Conservation (phyloP, 92 coral and sea anemone species). For the Porites divaricata region DNA sequence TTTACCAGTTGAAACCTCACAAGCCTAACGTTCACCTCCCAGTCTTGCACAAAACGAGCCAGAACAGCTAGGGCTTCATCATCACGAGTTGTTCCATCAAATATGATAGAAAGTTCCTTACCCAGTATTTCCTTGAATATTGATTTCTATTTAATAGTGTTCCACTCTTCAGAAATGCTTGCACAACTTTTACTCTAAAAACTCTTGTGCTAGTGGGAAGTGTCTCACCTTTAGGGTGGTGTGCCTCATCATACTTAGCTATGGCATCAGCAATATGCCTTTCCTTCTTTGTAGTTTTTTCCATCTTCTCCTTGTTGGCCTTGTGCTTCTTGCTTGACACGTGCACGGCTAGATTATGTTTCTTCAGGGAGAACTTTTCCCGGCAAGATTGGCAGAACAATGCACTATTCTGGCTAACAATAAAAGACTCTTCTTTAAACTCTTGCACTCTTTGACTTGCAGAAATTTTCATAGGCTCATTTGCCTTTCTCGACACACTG, state of each 20-base stretch:
- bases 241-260: constrained; percentile 30
- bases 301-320: constrained; percentile 45
- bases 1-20: constrained; percentile 40
- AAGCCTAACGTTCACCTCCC: constrained; percentile 33
- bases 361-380: constrained; percentile 43
- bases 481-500: constrained; percentile 14
- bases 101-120: constrained; percentile 41
- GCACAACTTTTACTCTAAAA: constrained; percentile 47
- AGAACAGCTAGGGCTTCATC: constrained; percentile 48
- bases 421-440: constrained; percentile 43
- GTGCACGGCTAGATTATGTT: constrained; percentile 37
- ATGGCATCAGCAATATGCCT: constrained; percentile 55
- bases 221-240: constrained; percentile 62
- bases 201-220: constrained; percentile 38
- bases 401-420: constrained; percentile 17
- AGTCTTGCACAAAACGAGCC: constrained; percentile 32
- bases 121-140: constrained; percentile 35
- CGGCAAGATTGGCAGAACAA: constrained; percentile 49
- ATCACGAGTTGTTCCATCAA: constrained; percentile 46
- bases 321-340: constrained; percentile 47
- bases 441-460: constrained; percentile 36
- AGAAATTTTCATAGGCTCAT: constrained; percentile 40
- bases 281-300: constrained; percentile 23
- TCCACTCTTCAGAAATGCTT: constrained; percentile 53
- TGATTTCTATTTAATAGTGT: constrained; percentile 42